These are phyloP conservation scores for Venturia canescens DNA, from an alignment of 1,140 invertebrate genomes.

Conservation along the genomic window DNA sequence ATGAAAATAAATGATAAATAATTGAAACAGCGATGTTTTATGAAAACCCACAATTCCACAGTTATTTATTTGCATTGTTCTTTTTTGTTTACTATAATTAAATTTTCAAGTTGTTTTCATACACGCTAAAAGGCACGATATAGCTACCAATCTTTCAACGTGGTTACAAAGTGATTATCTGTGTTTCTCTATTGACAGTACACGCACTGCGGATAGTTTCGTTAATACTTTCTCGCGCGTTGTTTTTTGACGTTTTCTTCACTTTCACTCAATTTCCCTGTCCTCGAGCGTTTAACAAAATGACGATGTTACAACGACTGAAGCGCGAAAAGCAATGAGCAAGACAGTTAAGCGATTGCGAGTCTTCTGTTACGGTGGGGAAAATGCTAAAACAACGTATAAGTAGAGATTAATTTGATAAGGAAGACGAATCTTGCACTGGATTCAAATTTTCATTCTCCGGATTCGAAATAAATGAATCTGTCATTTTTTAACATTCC, in stretches of 20 bases:
- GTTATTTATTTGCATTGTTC: constrained; percentile 71
- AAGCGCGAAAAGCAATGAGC: constrained; percentile 30
- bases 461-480: no score
- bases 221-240: constrained; percentile 55
- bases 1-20: constrained; percentile 68
- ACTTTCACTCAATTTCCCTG: constrained; percentile 11
- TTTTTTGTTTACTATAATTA: constrained; percentile 42
- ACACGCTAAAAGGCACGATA: constrained; percentile 76
- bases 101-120: constrained; percentile 65
- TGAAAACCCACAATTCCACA: constrained; percentile 71
- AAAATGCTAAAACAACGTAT: not conserved
- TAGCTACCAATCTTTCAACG: constrained; percentile 75
- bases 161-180: constrained; percentile 70
- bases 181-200: constrained; percentile 49
- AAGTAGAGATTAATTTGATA: not conserved
- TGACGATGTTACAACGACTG: not conserved
- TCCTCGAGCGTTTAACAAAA: constrained; percentile 21
- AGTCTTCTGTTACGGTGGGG: not conserved
- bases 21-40: constrained; percentile 65
- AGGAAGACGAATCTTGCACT: not conserved
- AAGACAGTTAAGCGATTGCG: not conserved
- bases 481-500: no score
- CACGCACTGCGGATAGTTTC: constrained; percentile 55
- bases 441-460: not conserved
- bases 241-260: not conserved